Percentiles rank a stretch among this genome's conserved stretches.
phyloP scores from a whole-genome alignment of 2,113 vertebrate genomes.

The Alces alces region DNA sequence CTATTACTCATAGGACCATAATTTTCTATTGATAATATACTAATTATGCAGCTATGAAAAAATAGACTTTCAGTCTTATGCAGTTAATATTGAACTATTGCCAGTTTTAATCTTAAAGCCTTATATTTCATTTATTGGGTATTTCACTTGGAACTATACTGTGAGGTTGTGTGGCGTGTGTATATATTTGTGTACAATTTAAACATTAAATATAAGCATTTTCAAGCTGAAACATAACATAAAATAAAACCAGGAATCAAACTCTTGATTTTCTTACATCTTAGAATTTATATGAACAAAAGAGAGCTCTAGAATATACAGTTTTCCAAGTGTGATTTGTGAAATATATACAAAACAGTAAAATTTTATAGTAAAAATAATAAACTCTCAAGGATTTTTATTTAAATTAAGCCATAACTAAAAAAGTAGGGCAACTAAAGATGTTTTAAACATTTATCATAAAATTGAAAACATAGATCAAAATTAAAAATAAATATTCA shows the following conservation, averaged over 20 bases:
- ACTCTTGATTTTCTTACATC: slow-evolving; percentile 9
- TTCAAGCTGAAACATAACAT: slow-evolving; percentile 9
- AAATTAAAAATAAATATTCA: slow-evolving; percentile 6
- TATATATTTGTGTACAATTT: slow-evolving; percentile 5
- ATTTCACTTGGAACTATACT: not conserved
- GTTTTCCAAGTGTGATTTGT: not conserved
- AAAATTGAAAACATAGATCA: not conserved
- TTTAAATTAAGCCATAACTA: not conserved
- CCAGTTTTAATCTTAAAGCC: not conserved
- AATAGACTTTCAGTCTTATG: not conserved
- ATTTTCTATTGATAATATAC: not conserved
- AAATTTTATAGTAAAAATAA: slow-evolving; percentile 30
- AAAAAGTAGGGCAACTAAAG: not conserved
- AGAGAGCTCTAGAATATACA: not conserved
- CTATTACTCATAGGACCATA: not conserved
- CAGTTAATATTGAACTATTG: not conserved
- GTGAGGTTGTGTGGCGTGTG: not conserved
- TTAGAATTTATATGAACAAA: not conserved
- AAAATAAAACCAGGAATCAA: not conserved
- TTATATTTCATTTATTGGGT: not conserved
- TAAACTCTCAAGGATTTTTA: not conserved
- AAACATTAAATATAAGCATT: slow-evolving; percentile 23
- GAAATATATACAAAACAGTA: not conserved
- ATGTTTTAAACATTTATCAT: slow-evolving; percentile 17
- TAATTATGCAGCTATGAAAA: not conserved